Percentiles rank a stretch among this genome's conserved stretches.
These are phyloP conservation scores for Petrocephalus zakoni DNA, from an alignment of 2,113 vertebrate species.

Conservation along the genomic window DNA sequence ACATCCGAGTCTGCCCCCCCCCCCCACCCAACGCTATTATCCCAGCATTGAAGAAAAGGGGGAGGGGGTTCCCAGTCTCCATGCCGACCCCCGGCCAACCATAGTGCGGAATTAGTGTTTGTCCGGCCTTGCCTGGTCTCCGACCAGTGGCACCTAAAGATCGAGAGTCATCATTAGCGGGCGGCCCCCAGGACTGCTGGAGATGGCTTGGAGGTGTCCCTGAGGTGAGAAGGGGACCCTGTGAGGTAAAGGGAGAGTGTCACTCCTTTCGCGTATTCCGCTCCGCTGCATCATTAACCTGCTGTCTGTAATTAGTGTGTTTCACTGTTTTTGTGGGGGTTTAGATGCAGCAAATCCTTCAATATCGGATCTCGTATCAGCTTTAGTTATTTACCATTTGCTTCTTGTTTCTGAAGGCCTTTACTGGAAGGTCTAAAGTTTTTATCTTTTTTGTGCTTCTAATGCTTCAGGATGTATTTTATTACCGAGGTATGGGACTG, in stretches of 20 bases:
- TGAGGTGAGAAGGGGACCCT: slow-evolving; percentile 41
- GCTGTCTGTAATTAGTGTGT: not conserved
- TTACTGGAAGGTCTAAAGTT: not conserved
- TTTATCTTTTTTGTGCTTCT: not conserved
- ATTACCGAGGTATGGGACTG: not conserved
- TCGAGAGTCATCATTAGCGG: slow-evolving; percentile 5
- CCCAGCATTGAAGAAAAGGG: slow-evolving; percentile 21
- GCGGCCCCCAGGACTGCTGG: not conserved
- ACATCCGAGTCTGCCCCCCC: slow-evolving; percentile 33
- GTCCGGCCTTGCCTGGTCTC: slow-evolving; percentile 15
- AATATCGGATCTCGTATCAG: not conserved
- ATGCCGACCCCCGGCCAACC: slow-evolving; percentile 37
- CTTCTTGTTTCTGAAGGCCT: not conserved
- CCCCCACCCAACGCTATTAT: slow-evolving; percentile 22
- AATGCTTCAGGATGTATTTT: not conserved
- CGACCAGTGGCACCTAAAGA: slow-evolving; percentile 27
- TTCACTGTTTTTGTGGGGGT: not conserved
- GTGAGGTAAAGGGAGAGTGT: not conserved
- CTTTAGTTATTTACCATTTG: not conserved
- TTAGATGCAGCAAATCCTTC: not conserved
- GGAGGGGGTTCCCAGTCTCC: slow-evolving; percentile 34
- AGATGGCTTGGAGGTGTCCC: slow-evolving; percentile 9
- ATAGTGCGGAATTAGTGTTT: slow-evolving; percentile 24
- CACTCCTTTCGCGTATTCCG: not conserved
- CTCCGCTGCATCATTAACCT: not conserved